These are phyloP conservation scores for Pocillopora grandis DNA, from an alignment of 92 coral and sea anemone species.

Conservation along the genomic window DNA sequence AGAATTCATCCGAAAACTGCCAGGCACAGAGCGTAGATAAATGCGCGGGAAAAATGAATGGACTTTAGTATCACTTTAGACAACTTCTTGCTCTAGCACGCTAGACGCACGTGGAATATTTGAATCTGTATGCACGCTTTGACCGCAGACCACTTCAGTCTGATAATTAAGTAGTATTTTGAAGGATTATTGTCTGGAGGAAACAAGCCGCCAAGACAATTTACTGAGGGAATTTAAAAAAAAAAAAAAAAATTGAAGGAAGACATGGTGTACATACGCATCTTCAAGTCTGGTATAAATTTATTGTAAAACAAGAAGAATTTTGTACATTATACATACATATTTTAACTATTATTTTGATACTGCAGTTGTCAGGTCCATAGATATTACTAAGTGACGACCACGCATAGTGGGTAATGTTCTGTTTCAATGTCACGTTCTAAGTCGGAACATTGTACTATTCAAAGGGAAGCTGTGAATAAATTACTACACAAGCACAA, in stretches of 20 bases:
- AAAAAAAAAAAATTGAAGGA: not conserved
- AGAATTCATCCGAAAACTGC: not conserved
- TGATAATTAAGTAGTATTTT: not conserved
- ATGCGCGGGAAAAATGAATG: not conserved
- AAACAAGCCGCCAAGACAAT: not conserved
- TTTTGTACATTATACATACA: not conserved
- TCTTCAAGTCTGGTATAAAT: not conserved
- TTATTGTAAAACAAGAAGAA: not conserved
- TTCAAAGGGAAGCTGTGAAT: constrained; percentile 5
- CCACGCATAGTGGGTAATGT: not conserved
- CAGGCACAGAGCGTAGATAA: constrained; percentile 30
- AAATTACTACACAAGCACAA: constrained; percentile 15
- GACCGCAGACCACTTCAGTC: not conserved
- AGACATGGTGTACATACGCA: not conserved
- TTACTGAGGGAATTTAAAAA: not conserved
- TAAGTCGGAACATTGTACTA: constrained; percentile 4
- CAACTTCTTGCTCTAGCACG: not conserved
- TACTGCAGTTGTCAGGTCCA: too few relatives aligned
- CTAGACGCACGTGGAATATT: not conserved
- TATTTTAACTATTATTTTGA: not conserved
- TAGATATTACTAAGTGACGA: not conserved
- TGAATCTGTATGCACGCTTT: not conserved
- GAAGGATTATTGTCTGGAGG: not conserved
- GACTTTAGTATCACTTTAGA: too few relatives aligned
- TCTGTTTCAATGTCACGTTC: constrained; percentile 24